Base-by-base conservation (phyloP, 2,113 vertebrate genomes). In the Syngnathus floridae region DNA sequence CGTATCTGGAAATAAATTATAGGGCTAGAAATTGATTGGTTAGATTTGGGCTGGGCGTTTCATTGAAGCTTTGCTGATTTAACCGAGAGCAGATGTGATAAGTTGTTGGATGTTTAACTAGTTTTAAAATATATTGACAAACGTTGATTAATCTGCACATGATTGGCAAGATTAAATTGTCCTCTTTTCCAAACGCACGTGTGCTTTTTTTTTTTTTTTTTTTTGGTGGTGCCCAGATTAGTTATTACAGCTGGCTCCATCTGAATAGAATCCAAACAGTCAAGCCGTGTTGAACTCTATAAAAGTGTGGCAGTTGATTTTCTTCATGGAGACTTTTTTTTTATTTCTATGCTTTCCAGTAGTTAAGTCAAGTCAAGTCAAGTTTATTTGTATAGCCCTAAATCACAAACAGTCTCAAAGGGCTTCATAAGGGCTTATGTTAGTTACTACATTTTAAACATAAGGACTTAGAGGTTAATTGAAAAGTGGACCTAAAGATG, bases 131-230 rank as follows among this genome's bases (percentile, higher is more conserved):
- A 11, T 21, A 43, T 65, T 62, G 63, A 66, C 66, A 65, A 38
- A 72, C 71, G 69, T 64, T 62, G 66, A 52, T 73, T 43, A 54
- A 51, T 41, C 7, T 64, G 56, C 12, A 65, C 65, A 81, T 68
- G 72, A 64, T 61, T 68, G 59, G 55, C 16, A 36, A 48, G 64
- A 7, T 73, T 78, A 80, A 86, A 86, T 86, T 82, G 85, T 88
- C 81, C 84, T 78, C 65, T 86, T 82, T 86, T 88, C 81, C 82
- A 81, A 69, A 77, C 69, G 14, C 77, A 54, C 77, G 71, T 37
- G 9, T 10, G n/a, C n/a, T n/a, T n/a, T n/a, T 41, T 11, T 12
- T 11, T 12, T 52, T 4, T 12, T 22, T 12, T 55, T 55, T 31
- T 81, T 78, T 79, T 65, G 65, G 79, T 80, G 79, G 79, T 79